Conservation (phyloP, 2,113 vertebrate genomes). For the Cyprinodon brontotheroides region DNA sequence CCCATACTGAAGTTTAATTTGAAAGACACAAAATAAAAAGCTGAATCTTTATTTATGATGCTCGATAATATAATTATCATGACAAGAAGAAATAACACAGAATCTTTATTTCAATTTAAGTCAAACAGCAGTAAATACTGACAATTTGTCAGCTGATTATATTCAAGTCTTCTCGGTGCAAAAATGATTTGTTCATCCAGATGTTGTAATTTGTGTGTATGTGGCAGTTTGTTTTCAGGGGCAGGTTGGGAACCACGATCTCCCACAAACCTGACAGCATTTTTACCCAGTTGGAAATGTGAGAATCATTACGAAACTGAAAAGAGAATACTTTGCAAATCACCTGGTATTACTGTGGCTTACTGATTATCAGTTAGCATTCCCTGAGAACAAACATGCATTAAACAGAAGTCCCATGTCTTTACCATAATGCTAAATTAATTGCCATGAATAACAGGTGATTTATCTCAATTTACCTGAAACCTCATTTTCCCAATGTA, state of each 20-base stretch:
- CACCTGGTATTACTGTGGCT: neutral
- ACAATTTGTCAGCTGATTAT: neutral
- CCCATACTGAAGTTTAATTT: neutral
- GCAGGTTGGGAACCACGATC: neutral
- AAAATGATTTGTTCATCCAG: neutral
- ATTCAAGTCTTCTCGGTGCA: slow-evolving; percentile 3
- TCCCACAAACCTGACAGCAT: slow-evolving; percentile 4
- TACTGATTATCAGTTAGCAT: neutral
- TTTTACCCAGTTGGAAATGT: neutral
- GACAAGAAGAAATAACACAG: neutral
- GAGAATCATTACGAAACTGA: neutral
- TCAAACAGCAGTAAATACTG: slow-evolving; percentile 13
- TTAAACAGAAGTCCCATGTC: neutral
- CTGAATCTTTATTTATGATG: neutral
- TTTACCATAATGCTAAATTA: neutral
- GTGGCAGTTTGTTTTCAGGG: neutral
- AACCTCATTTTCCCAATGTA: slow-evolving; percentile 6
- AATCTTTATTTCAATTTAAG: neutral
- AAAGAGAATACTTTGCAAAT: neutral
- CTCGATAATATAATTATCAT: slow-evolving; percentile 5
- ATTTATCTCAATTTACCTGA: slow-evolving; percentile 27
- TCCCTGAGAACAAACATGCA: neutral
- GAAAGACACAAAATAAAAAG: neutral
- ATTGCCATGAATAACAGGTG: neutral
- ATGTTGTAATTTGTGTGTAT: slow-evolving; percentile 1